Evolutionary conservation across 2,797 vertebrate species (phyloP), one percentile per base, ranked within the genome.

Genomic region (Eulemur mongoz): DNA sequence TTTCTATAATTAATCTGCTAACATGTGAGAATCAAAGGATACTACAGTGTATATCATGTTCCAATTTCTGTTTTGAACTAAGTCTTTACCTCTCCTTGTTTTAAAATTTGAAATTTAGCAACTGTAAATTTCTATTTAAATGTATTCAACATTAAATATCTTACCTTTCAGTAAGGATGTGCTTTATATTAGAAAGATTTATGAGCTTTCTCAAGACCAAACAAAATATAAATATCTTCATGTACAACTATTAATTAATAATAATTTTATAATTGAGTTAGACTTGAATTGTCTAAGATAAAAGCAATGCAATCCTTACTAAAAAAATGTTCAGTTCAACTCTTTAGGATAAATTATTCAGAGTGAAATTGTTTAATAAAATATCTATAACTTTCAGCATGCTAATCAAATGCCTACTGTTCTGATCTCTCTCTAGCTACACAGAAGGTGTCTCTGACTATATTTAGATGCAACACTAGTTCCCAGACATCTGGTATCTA

Each of bases 391-490:
- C 73, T 90, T 95, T 94, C 84, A 96, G 93, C 94, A 23, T 43
- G 67, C 82, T 89, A 96, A 97, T 97, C 94, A 82, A 95, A 94
- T 95, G 89, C 92, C 70, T 76, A 63, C 73, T 30, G 43, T 73
- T 90, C 30, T 0, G 0, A 18, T 90, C 86, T 96, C 94, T 84
- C 61, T 72, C 75, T 93, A 88, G 87, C 80, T 85, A 65, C 97
- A 91, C 52, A 89, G 7, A 12, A 97, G 97, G 18, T 85, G 85
- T 92, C 57, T 88, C 72, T 35, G 50, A 54, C 97, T 98, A 98
- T 97, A 97, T 97, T 98, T 97, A 98, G 98, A 98, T 96, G 96
- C 48, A 89, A 57, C 94, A 27, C 65, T 22, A 63, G 90, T 97
- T 98, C 81, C 96, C 97, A 95, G 97, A 94, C 97, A 97, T 96